A percentile compares a stretch with the other conserved stretches of the same genome.
These are phyloP conservation scores for Platorchestia sp. DNA, from an alignment of 1,140 invertebrate species.

Conservation along the genomic window DNA sequence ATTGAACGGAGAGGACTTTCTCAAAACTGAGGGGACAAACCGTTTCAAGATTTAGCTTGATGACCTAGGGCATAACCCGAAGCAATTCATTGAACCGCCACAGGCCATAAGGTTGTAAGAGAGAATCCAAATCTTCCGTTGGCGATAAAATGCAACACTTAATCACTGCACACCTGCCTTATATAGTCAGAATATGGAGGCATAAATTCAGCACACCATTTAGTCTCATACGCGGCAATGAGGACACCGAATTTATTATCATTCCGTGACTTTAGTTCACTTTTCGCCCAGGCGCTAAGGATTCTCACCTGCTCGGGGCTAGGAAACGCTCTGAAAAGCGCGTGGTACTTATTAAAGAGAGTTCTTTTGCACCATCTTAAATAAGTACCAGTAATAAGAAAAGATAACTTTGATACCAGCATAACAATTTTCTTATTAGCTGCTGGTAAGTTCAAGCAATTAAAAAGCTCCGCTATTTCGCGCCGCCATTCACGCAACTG, in stretches of 20 bases:
- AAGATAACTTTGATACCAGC: not conserved
- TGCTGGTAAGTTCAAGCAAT: not conserved
- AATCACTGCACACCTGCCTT: not conserved
- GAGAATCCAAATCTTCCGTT: not conserved
- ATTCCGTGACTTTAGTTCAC: not conserved
- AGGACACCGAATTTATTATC: slow-evolving; percentile 8
- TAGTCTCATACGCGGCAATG: not conserved
- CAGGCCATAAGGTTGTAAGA: not conserved
- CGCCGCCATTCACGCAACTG: not conserved
- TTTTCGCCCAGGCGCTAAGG: not conserved
- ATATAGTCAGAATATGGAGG: not conserved
- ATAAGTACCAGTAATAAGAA: not conserved
- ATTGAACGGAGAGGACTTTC: not conserved
- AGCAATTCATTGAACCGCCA: not conserved
- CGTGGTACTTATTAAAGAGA: not conserved
- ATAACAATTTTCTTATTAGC: not conserved
- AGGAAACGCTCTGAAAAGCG: not conserved
- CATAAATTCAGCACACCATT: not conserved
- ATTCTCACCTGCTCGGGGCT: not conserved
- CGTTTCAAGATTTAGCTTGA: not conserved
- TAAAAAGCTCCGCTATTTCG: not conserved
- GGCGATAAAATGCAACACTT: not conserved
- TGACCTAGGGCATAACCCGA: not conserved
- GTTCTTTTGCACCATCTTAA: not conserved
- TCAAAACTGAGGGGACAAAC: not conserved